These are phyloP conservation scores for Plebejus argus DNA, from an alignment of 2,888 invertebrate species.

Conservation along the genomic window DNA sequence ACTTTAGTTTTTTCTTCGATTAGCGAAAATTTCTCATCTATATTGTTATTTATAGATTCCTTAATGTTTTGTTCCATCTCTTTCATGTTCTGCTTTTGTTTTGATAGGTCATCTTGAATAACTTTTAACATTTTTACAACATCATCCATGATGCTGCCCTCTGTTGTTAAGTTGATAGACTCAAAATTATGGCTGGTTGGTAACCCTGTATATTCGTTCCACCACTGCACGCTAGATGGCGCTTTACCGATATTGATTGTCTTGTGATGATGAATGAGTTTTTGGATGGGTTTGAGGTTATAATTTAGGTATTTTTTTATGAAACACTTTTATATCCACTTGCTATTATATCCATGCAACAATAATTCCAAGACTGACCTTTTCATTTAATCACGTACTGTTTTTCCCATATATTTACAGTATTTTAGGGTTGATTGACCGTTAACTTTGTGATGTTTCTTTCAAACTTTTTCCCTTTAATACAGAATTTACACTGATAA, in stretches of 20 bases:
- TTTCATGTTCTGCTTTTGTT: conserved; percentile 43
- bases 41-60: conserved; percentile 43
- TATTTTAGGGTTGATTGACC: no score
- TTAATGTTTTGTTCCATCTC: conserved; percentile 45
- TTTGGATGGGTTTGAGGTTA: no score
- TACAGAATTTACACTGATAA: no score
- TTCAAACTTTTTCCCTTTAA: no score
- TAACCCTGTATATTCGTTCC: not conserved
- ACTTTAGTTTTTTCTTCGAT: conserved; percentile 41
- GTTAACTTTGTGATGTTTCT: no score
- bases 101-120: conserved; percentile 41
- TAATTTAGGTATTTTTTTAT: no score
- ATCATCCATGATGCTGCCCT: conserved; percentile 30
- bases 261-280: no score
- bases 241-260: not conserved
- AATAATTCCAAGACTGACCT: no score
- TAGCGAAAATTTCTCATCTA: conserved; percentile 41
- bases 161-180: not conserved
- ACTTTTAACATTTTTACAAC: conserved; percentile 36
- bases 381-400: no score
- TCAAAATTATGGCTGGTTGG: not conserved
- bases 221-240: not conserved
- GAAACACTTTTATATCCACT: no score
- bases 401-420: no score
- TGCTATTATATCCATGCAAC: no score